These are phyloP conservation scores for Drosophila nr. perissopoda DNA, from an alignment of 2,888 invertebrate genomes.

Conservation along the genomic window DNA sequence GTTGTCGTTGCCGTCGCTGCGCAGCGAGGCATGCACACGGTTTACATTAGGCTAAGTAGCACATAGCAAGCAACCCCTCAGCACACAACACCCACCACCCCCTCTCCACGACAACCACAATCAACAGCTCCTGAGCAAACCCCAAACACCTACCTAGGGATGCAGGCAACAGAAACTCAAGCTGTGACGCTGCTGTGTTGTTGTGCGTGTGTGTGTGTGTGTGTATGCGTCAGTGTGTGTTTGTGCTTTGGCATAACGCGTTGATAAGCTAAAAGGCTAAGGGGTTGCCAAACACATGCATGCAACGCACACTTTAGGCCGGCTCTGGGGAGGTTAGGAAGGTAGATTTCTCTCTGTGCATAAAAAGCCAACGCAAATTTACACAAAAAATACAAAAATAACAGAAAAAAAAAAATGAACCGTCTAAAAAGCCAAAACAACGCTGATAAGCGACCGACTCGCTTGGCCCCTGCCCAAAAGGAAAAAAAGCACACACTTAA, in stretches of 20 bases:
- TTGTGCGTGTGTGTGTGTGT: constrained; percentile 10
- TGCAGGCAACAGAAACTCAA: constrained; percentile 31
- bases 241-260: constrained; percentile 69
- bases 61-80: constrained; percentile 33
- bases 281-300: constrained; percentile 53
- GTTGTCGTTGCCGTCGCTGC: constrained; percentile 52
- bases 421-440: constrained; percentile 63
- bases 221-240: constrained; percentile 28
- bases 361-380: constrained; percentile 48
- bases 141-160: constrained; percentile 50
- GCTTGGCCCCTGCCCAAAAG: constrained; percentile 51
- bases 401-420: constrained; percentile 46
- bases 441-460: constrained; percentile 69
- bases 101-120: not conserved
- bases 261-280: constrained; percentile 75
- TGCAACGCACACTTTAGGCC: constrained; percentile 12
- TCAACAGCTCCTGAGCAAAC: constrained; percentile 35
- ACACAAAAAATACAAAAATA: constrained; percentile 31
- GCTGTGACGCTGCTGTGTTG: constrained; percentile 17
- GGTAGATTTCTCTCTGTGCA: constrained; percentile 22
- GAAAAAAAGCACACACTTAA: constrained; percentile 57
- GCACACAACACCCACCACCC: not conserved
- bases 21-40: constrained; percentile 78
- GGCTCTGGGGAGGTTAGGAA: not conserved
- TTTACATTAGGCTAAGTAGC: constrained; percentile 80